A percentile compares a stretch with the other conserved stretches of the same genome.
These are phyloP conservation scores for Amphiura filiformis DNA, from an alignment of 35 echinoderm and acorn worm genomes.

Conservation along the genomic window DNA sequence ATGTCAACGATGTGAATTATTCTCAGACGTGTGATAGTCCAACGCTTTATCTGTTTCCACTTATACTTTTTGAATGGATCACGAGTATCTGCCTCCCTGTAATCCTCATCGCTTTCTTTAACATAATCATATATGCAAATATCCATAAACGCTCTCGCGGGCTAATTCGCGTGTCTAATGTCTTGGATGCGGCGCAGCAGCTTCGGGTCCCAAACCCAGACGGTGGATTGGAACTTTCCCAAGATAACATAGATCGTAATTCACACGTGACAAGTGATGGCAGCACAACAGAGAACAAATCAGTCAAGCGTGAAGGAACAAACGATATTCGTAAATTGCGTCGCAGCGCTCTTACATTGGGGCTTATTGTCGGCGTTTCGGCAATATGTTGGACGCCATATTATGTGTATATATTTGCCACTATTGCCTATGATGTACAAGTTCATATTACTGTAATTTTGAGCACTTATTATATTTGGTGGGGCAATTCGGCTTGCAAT, in stretches of 20 bases:
- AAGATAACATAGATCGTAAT: background rate
- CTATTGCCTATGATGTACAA: background rate
- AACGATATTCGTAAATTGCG: background rate
- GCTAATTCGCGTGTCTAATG: background rate
- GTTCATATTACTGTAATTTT: background rate
- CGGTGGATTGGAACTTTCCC: background rate
- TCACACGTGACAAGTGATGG: too few species aligned
- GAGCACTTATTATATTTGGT: background rate
- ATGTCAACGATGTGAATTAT: background rate
- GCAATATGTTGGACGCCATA: background rate
- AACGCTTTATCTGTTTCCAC: background rate
- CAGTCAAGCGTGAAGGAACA: background rate
- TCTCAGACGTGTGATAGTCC: background rate
- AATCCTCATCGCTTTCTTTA: background rate
- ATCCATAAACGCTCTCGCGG: background rate
- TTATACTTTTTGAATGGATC: background rate
- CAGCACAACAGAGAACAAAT: too few species aligned
- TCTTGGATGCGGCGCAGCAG: too few species aligned
- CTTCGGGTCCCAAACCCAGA: background rate
- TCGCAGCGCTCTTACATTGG: background rate
- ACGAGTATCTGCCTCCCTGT: background rate
- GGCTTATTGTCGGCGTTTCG: background rate
- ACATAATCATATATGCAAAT: background rate
- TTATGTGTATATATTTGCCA: background rate
- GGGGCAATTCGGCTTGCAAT: background rate